Evolutionary conservation across 2,888 invertebrate genomes (phyloP).

Genomic region (Bembecia ichneumoniformis): DNA sequence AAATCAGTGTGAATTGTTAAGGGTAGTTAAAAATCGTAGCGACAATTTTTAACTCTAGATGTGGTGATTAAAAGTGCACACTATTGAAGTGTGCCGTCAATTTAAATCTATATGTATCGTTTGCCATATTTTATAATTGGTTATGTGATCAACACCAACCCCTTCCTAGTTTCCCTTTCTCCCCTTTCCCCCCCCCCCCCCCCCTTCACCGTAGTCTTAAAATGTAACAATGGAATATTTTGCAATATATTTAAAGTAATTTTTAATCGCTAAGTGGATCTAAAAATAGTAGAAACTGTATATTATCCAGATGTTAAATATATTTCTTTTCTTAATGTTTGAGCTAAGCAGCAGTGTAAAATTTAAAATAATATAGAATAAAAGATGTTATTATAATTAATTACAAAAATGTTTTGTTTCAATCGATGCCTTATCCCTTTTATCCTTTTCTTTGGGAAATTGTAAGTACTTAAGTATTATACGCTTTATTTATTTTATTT

Average conservation of each 20-base stretch:
- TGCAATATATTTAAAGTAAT: slow-evolving; percentile 59
- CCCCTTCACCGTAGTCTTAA: slow-evolving; percentile 19
- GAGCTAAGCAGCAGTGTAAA: slow-evolving; percentile 68
- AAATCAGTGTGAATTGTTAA: too few relatives aligned
- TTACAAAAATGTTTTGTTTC: slow-evolving; percentile 67
- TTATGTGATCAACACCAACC: slow-evolving; percentile 18
- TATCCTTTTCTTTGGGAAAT: neutral
- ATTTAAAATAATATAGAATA: slow-evolving; percentile 73
- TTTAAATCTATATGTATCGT: slow-evolving; percentile 10
- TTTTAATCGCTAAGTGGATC: slow-evolving; percentile 61
- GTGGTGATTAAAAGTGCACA: slow-evolving; percentile 39
- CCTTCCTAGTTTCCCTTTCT: slow-evolving; percentile 24
- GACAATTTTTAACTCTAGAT: too few relatives aligned
- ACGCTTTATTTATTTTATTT: too few relatives aligned
- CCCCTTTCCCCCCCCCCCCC: slow-evolving; percentile 20
- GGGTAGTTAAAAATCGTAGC: too few relatives aligned
- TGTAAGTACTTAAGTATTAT: too few relatives aligned
- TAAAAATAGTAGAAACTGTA: slow-evolving; percentile 57
- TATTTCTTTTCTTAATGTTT: slow-evolving; percentile 70
- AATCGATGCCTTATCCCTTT: slow-evolving; percentile 41
- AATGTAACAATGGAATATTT: slow-evolving; percentile 67
- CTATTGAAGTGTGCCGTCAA: slow-evolving; percentile 13
- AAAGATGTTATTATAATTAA: slow-evolving; percentile 73
- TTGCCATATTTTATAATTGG: slow-evolving; percentile 34
- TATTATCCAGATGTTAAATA: slow-evolving; percentile 72